Evolutionary conservation across 2,797 vertebrate species (phyloP).

Genomic region (Falco novaeseelandiae): DNA sequence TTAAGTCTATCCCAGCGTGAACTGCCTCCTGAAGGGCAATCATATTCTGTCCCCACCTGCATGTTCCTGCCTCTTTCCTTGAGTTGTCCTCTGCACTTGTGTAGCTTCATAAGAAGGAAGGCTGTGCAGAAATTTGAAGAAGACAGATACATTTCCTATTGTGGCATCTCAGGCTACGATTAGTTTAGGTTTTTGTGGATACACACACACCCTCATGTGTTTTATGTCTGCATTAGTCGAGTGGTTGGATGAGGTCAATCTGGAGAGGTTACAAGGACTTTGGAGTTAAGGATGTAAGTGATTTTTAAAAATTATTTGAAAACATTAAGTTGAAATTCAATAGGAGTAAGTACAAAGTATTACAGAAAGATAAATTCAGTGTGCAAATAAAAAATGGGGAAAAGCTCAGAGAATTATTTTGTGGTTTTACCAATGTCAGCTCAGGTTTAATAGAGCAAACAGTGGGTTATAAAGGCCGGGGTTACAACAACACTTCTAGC

Average conservation of each 20-base stretch:
- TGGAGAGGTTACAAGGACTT: not conserved
- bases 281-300: not conserved
- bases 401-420: not conserved
- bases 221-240: not conserved
- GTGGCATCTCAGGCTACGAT: not conserved
- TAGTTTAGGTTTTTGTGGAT: not conserved
- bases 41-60: not conserved
- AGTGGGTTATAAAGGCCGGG: not conserved
- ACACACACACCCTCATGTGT: not conserved
- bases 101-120: not conserved
- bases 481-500: not conserved
- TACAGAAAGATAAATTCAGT: not conserved
- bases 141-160: not conserved
- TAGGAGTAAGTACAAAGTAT: not conserved
- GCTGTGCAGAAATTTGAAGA: not conserved
- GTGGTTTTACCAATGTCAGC: not conserved
- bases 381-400: not conserved
- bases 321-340: not conserved
- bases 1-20: not conserved
- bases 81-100: not conserved
- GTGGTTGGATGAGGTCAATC: not conserved
- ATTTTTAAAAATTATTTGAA: not conserved
- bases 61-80: not conserved
- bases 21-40: not conserved
- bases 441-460: not conserved